Evolutionary conservation across 2,113 vertebrate species (phyloP).

Genomic region (Oreotrochilus melanogaster): DNA sequence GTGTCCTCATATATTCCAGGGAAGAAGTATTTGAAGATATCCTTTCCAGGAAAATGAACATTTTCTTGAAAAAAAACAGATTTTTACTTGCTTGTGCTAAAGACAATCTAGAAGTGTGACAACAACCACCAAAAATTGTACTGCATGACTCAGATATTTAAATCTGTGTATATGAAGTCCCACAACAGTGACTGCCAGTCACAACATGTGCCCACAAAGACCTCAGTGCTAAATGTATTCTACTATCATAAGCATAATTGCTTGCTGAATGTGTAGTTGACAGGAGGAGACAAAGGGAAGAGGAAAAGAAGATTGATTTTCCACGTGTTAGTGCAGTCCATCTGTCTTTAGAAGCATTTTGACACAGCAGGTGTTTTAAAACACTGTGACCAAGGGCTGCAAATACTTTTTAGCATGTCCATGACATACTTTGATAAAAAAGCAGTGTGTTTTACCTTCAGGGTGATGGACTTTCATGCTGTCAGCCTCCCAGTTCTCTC

Average conservation of each 20-base stretch:
- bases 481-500: slow-evolving; percentile 27
- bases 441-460: slow-evolving; percentile 52
- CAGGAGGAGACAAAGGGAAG: slow-evolving; percentile 30
- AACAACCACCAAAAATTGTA: not conserved
- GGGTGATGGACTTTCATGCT: slow-evolving; percentile 58
- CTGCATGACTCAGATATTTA: not conserved
- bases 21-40: not conserved
- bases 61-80: not conserved
- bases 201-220: not conserved
- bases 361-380: slow-evolving; percentile 57
- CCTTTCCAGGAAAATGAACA: not conserved
- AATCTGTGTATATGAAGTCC: not conserved
- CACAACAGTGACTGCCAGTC: not conserved
- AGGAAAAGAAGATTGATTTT: slow-evolving; percentile 25
- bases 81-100: not conserved
- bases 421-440: slow-evolving; percentile 64
- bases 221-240: not conserved
- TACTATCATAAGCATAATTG: not conserved
- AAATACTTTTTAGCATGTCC: slow-evolving; percentile 62
- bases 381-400: slow-evolving; percentile 47
- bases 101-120: not conserved
- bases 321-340: not conserved
- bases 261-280: not conserved
- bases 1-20: not conserved
- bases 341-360: slow-evolving; percentile 26